phyloP scores from a whole-genome alignment of 2,113 vertebrate genomes.

The Struthio camelus region DNA sequence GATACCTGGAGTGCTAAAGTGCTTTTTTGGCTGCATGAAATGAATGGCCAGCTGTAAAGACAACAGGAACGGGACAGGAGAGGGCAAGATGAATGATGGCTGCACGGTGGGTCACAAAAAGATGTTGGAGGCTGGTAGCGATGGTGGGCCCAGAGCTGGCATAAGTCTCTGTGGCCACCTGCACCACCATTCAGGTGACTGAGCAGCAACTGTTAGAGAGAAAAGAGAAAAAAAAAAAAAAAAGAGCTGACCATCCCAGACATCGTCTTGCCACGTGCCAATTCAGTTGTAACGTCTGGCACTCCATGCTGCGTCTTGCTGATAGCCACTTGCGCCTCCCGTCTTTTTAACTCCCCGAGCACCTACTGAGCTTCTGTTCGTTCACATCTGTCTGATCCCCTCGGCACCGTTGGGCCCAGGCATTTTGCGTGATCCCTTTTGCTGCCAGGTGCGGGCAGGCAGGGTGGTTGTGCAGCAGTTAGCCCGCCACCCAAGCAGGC shows the following conservation, averaged over 20 bases:
- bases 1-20: slow-evolving; percentile 2
- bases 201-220: not conserved
- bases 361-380: slow-evolving; percentile 5
- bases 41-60: slow-evolving; percentile 43
- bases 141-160: not conserved
- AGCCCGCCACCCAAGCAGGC: not conserved
- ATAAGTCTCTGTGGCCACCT: slow-evolving; percentile 9
- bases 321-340: slow-evolving; percentile 23
- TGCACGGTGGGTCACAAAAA: not conserved
- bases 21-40: not conserved
- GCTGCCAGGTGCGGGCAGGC: not conserved
- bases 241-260: not conserved
- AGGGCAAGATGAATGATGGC: slow-evolving; percentile 3
- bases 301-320: not conserved
- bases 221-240: too few relatives aligned
- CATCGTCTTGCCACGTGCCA: not conserved
- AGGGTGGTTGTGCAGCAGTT: not conserved
- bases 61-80: slow-evolving; percentile 29
- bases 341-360: not conserved
- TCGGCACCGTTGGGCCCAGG: not conserved
- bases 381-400: slow-evolving; percentile 46
- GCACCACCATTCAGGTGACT: slow-evolving; percentile 41
- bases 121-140: not conserved
- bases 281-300: slow-evolving; percentile 31
- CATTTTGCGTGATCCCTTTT: not conserved